Base-by-base conservation (phyloP, 2,113 vertebrate species). In the Corydoras sp. region DNA sequence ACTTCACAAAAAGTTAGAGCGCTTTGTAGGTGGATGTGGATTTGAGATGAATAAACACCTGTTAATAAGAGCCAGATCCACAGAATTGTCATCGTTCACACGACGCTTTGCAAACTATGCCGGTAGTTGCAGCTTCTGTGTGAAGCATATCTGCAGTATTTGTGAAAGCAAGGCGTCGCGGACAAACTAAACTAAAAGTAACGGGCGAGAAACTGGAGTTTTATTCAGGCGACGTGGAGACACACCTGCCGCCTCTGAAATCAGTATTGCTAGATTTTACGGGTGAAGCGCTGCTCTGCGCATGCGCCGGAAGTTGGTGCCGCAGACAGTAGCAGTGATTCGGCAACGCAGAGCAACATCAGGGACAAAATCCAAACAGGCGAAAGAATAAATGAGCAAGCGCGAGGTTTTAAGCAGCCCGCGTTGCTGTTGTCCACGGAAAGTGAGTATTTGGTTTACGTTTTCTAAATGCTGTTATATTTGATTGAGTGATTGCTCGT, bases 311-410 rank as follows among this genome's bases (percentile, higher is more conserved):
- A 89, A 90, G 88, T 88, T 84, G 87, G 83, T 90, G 89, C 88
- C 87, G 89, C 90, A 90, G 88, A 90, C 86, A 90, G 90, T 84
- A 86, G 88, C 88, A 89, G 89, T 90, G 89, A 91, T 90, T 90
- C 88, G 88, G 89, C 82, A 82, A 79, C 85, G 85, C 83, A 85
- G 77, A 82, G 84, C 82, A 69, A 77, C 64, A 31, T 43, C 35
- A 32, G 29, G 10, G 14, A 65, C 32, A 48, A 62, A 56, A 74
- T 43, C 54, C 29, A 62, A 82, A 84, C 70, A 85, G 83, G 85
- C 76, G 62, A 62, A 72, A 80, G 80, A 88, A 85, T 77, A 83
- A 30, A 56, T 18, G 30, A 84, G 85, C 84, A 81, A 88, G 85
- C 86, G 84, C 81, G 79, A 89, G 84, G 84, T 75, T 82, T 77